phyloP scores from a whole-genome alignment of 2,113 vertebrate genomes.

The Phylloscopus trochilus region DNA sequence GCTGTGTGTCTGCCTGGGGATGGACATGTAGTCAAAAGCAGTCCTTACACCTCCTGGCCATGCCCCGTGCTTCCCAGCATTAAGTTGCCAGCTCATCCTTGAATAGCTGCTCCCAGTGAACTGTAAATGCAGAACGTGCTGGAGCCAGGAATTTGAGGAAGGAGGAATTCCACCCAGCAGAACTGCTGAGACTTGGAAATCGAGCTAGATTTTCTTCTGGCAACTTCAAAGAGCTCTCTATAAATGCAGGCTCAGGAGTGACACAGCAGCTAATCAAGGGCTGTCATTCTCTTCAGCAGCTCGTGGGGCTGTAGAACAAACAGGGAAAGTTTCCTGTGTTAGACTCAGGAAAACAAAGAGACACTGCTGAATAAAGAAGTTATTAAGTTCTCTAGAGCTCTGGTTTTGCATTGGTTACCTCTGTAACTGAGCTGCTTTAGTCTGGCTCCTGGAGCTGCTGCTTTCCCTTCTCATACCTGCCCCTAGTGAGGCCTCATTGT shows the following conservation, averaged over 20 bases:
- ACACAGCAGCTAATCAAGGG: background rate
- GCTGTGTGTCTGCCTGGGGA: background rate
- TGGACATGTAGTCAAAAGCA: background rate
- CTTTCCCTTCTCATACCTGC: background rate
- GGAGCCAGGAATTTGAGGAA: conserved; percentile 17
- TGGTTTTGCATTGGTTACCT: background rate
- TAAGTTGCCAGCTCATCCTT: conserved; percentile 28
- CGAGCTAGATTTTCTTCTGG: background rate
- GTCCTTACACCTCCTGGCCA: background rate
- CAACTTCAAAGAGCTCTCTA: background rate
- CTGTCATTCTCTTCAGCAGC: background rate
- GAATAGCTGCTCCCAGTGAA: conserved; percentile 3
- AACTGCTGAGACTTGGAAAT: conserved; percentile 22
- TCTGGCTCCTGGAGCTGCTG: background rate
- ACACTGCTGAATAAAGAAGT: background rate
- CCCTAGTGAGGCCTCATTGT: background rate
- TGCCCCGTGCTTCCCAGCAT: background rate
- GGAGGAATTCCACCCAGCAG: conserved; percentile 24
- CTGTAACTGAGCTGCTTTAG: background rate
- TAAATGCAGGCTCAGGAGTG: background rate
- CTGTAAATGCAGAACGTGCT: background rate
- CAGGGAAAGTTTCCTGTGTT: background rate
- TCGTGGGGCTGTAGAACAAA: background rate
- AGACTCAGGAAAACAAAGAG: background rate
- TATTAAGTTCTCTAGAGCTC: background rate